Base-by-base conservation (phyloP, 37 sponge, comb jelly and placozoan genomes). In the Chondrosia reniformis region DNA sequence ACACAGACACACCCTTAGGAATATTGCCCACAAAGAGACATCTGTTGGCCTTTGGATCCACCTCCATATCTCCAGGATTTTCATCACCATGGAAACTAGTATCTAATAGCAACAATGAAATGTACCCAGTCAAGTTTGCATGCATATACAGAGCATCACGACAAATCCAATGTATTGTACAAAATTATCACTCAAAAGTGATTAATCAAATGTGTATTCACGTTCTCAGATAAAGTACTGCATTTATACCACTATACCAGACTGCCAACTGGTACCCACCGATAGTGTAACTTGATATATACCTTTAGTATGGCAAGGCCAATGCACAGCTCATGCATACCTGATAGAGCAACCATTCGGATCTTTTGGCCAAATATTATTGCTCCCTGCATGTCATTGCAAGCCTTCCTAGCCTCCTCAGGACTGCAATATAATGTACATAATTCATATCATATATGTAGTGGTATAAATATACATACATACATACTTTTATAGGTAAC, bases 21-120 rank as follows among this genome's bases (percentile, higher is more conserved):
- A 94, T 88, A 41, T 94, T 94, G 19, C 95, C 91, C 3, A 94
- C 95, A 76, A 94, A 94, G 49, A 94, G 81, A 21, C 87, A 87
- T 3, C 91, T 61, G 6, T 88, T 90, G 27, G 95, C 88, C 33
- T 82, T 77, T 8, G 81, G 65, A 42, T 77, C 62, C 62, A 58
- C 27, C 41, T 58, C 62, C 25, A 40, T 42, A 12, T 28, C 42
- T 43, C 81, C 38, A 32, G 33, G 19, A 9, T 21, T 28, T 21
- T 32, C 31, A 52, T 39, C 0, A 21, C 45, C 31, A 44, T 72
- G 1, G 12, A 4, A 25, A n/a, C 38, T 17, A 41, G 31, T 13
- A 24, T 54, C 3, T 34, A n/a, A 38, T 19, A n/a, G 31, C 46
- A 10, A 24, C 33, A 27, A 10, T 32, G 63, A 13, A 24, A 3